Percentiles rank a stretch among this genome's conserved stretches.
These are phyloP conservation scores for Lamprologus sp. DNA, from an alignment of 2,113 vertebrate genomes.

Conservation along the genomic window DNA sequence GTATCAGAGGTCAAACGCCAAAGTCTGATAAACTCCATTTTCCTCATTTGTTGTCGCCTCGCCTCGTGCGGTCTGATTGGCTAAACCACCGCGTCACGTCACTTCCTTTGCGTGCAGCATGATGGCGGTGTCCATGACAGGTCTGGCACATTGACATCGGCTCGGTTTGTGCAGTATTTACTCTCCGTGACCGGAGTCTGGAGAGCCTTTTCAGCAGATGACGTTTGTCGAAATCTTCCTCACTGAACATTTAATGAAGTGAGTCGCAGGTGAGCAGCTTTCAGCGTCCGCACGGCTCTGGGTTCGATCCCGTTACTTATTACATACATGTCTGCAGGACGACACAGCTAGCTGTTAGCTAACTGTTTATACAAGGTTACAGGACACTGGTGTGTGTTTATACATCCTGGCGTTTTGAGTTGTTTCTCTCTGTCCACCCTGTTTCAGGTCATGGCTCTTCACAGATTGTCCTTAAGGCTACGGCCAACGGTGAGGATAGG, in stretches of 20 bases:
- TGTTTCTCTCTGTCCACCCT: neutral
- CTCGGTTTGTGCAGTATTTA: neutral
- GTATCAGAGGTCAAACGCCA: neutral
- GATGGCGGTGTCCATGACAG: conserved; percentile 49
- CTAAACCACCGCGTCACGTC: neutral
- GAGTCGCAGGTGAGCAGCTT: neutral
- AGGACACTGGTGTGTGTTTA: neutral
- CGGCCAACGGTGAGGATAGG: conserved; percentile 54
- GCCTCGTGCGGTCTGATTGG: conserved; percentile 19
- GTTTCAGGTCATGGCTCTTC: conserved; percentile 68
- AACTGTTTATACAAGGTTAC: conserved; percentile 48
- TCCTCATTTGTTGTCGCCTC: neutral
- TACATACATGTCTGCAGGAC: neutral
- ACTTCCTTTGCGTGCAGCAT: conserved; percentile 42
- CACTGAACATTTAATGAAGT: neutral
- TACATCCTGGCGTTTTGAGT: neutral
- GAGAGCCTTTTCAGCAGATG: neutral
- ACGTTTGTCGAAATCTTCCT: neutral
- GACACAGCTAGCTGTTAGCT: conserved; percentile 25
- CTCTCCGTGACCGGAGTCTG: neutral
- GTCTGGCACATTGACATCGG: conserved; percentile 30
- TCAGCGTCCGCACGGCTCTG: neutral
- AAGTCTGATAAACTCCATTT: conserved; percentile 33
- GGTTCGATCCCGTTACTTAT: neutral
- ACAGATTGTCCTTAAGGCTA: conserved; percentile 58